phyloP scores from a whole-genome alignment of 2,888 invertebrate species.

The Leptinotarsa haldemani region DNA sequence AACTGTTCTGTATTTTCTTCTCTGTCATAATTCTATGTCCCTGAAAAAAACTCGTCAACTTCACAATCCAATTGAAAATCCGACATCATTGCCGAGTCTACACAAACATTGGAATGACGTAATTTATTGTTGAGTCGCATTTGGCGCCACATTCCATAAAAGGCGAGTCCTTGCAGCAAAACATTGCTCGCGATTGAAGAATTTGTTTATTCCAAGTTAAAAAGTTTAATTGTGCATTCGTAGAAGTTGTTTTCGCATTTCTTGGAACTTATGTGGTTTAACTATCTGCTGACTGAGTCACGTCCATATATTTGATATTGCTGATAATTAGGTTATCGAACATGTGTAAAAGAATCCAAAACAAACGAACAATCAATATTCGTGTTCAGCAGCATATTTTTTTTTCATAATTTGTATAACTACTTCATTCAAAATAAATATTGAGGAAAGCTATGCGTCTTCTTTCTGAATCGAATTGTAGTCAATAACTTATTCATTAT shows the following conservation, averaged over 20 bases:
- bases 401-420: too few relatives aligned
- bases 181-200: slow-evolving; percentile 1
- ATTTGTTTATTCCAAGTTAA: slow-evolving; percentile 10
- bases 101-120: neutral
- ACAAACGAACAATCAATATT: too few relatives aligned
- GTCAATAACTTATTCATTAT: too few relatives aligned
- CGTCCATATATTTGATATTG: neutral
- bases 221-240: slow-evolving; percentile 5
- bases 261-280: neutral
- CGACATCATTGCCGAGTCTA: neutral
- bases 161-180: neutral
- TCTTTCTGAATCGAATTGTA: too few relatives aligned
- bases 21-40: too few relatives aligned
- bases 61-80: neutral
- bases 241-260: slow-evolving; percentile 5
- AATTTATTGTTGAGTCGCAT: slow-evolving; percentile 6
- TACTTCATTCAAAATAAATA: too few relatives aligned
- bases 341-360: too few relatives aligned
- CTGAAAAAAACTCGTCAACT: neutral
- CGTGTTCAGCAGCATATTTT: too few relatives aligned
- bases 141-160: slow-evolving; percentile 20
- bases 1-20: too few relatives aligned
- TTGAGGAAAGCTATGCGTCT: too few relatives aligned
- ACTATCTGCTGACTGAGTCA: neutral
- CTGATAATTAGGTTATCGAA: too few relatives aligned